Evolutionary conservation across 2,113 vertebrate species (phyloP).

Genomic region (Dasypus novemcinctus): DNA sequence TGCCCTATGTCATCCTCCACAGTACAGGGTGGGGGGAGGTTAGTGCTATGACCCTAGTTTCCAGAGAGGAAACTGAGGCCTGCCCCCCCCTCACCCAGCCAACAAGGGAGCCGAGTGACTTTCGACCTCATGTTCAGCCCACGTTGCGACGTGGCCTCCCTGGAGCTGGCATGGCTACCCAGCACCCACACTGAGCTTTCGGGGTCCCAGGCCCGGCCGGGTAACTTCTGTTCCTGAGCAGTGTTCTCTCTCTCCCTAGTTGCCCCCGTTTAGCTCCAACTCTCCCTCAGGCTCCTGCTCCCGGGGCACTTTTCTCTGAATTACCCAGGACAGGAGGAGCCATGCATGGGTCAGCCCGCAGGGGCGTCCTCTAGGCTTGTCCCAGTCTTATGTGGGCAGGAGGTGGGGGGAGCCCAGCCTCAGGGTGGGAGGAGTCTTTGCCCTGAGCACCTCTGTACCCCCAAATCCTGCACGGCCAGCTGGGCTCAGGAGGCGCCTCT

Average conservation of each 20-base stretch:
- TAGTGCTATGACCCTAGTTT: not conserved
- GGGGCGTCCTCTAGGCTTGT: not conserved
- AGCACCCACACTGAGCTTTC: not conserved
- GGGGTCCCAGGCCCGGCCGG: not conserved
- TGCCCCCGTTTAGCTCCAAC: not conserved
- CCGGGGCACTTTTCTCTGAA: not conserved
- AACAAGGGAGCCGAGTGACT: not conserved
- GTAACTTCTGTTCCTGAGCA: not conserved
- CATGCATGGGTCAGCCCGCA: accelerated
- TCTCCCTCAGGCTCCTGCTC: not conserved
- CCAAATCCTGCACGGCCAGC: not conserved
- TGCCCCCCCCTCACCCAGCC: not conserved
- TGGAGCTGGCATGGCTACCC: not conserved
- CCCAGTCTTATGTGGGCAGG: not conserved
- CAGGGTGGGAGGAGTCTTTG: not conserved
- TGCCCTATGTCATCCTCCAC: accelerated
- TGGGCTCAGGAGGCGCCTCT: not conserved
- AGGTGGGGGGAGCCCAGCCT: not conserved
- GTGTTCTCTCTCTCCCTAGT: not conserved
- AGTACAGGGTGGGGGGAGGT: accelerated
- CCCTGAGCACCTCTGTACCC: not conserved
- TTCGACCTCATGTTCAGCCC: not conserved
- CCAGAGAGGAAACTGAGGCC: not conserved
- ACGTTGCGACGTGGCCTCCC: not conserved
- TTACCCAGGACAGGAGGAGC: not conserved